Evolutionary conservation across 2,113 vertebrate genomes (phyloP).

Genomic region (Oophaga pumilio): DNA sequence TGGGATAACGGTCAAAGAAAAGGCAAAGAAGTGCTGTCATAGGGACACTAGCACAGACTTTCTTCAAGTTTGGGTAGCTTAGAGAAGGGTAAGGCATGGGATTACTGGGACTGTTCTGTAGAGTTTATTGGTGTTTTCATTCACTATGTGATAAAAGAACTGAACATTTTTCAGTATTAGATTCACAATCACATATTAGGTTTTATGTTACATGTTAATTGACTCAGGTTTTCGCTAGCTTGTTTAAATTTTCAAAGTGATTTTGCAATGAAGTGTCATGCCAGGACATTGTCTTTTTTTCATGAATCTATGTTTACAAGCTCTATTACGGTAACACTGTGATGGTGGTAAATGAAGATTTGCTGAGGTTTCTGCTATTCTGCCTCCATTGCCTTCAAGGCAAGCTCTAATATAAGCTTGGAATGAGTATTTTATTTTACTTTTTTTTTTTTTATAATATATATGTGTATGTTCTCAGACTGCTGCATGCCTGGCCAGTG

Average conservation of each 20-base stretch:
- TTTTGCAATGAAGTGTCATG: background rate
- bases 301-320: background rate
- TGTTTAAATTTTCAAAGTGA: background rate
- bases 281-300: background rate
- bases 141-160: background rate
- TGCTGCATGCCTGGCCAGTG: background rate
- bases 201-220: background rate
- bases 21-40: background rate
- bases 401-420: background rate
- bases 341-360: background rate
- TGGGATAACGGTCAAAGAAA: background rate
- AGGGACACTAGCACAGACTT: background rate
- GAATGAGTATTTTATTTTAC: background rate
- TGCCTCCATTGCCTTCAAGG: background rate
- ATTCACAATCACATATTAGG: background rate
- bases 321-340: background rate
- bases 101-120: background rate
- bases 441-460: background rate
- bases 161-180: constrained; percentile 4
- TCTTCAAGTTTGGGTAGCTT: background rate
- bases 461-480: background rate
- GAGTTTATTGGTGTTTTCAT: background rate
- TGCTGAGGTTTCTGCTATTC: background rate
- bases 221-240: constrained; percentile 36
- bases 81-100: background rate